Base-by-base conservation (phyloP, 30 jellyfish, hydroid and myxozoan genomes). In the Aurelia sp. region DNA sequence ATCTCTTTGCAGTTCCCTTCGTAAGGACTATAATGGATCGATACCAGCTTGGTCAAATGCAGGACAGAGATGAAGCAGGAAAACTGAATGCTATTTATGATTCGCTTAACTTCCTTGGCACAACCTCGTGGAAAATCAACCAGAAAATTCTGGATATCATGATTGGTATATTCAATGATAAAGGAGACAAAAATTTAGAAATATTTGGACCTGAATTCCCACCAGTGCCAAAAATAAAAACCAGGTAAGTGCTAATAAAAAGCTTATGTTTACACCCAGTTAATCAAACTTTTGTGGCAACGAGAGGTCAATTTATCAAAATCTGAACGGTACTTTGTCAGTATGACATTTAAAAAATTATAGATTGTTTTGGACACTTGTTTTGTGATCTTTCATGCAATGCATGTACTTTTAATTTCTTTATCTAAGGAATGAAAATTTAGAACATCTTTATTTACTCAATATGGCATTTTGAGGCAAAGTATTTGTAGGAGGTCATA, bases 41-140 rank as follows among this genome's bases (percentile, higher is more conserved):
- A 37, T 93, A 87, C 71, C 89, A 79, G 78, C 85, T 77, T 66
- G 73, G 65, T 7, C 81, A 84, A 55, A 59, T 93, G 81, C 13
- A 59, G 33, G 79, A 78, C 16, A 75, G 92, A 20, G 86, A 92
- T 11, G 89, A 78, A 13, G 79, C 84, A 13, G 97, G 97, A 20
- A 66, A 85, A 50, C 76, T 88, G 55, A 72, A 84, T 59, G 82
- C 86, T 13, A 59, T 93, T 19, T 88, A 69, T 41, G 98, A 93
- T 75, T 82, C 96, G 3, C 76, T 93, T 48, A 93, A 93, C 74
- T 93, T 69, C 81, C 86, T 93, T 9, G 97, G 97, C 7, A 79
- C 90, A 13, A 81, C 96, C 44, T 89, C 91, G 12, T 93, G 98
- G 98, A 93, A 84, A 78, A 85, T 93, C 63, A 93, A 93, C 81